Evolutionary conservation across 2,888 invertebrate genomes (phyloP), one percentile per base, ranked within the genome.

Genomic region (Nowickia ferox): DNA sequence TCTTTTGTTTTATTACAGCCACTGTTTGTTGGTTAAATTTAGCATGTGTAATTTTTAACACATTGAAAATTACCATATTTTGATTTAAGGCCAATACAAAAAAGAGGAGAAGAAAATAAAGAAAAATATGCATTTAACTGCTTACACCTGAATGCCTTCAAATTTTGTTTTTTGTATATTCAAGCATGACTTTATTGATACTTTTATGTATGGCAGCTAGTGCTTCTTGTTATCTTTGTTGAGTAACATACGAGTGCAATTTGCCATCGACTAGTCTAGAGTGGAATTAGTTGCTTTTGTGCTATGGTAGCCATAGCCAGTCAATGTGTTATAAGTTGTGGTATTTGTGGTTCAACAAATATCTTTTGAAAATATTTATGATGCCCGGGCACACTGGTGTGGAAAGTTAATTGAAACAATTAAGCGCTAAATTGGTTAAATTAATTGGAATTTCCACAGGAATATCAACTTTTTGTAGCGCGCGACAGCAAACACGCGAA

Each of bases 1-100:
- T n/a, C 13, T 22, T 44, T 55, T 30, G 5, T 59, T 61, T 59
- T 48, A 42, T 15, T 4, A 30, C 6, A 9, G 1, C 1, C 1
- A 71, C 11, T 71, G 59, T 66, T 81, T 57, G 59, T 42, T 74
- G 74, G 53, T 42, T 42, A 9, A 66, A 30, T 59, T 71, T 65
- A 30, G 30, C 51, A 57, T 57, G 69, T 59, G 57, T 13, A 48
- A 44, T 51, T 71, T 75, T 79, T 82, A 78, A 81, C 85, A 81
- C 74, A 53, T 44, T 65, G 66, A 71, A 83, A 82, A 86, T 83
- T 79, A 79, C 85, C 85, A 86, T 86, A 83, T 86, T 86, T 86
- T 86, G 85, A 86, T 86, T 86, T 86, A 79, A 86, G 72, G 65
- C 71, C 78, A 71, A 83, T 83, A 76, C 46, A n/a, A 66, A 2